These are phyloP conservation scores for Amiota mariae DNA, from an alignment of 2,888 invertebrate species.

Conservation along the genomic window DNA sequence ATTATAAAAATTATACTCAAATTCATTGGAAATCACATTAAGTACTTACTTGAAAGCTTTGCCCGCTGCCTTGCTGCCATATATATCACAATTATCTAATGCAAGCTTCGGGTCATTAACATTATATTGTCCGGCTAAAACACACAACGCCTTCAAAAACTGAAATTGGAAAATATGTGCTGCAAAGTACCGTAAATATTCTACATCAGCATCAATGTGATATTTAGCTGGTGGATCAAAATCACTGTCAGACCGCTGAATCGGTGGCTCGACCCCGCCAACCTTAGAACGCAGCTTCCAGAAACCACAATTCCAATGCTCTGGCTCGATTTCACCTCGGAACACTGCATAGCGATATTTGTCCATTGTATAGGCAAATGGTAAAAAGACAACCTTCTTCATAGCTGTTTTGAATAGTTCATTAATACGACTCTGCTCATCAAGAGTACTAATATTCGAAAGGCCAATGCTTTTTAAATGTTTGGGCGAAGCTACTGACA, in stretches of 20 bases:
- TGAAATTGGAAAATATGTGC: conserved; percentile 87
- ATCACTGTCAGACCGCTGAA: conserved; percentile 78
- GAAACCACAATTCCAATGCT: conserved; percentile 80
- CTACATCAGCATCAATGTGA: conserved; percentile 82
- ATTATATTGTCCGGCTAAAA: conserved; percentile 84
- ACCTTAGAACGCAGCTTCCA: conserved; percentile 78
- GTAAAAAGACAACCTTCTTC: conserved; percentile 81
- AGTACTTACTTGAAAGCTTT: conserved; percentile 77
- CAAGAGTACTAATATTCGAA: conserved; percentile 76
- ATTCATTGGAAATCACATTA: background rate
- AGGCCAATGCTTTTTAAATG: conserved; percentile 82
- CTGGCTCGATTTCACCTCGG: conserved; percentile 76
- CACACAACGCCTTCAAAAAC: conserved; percentile 82
- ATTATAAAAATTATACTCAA: background rate
- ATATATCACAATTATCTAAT: conserved; percentile 89
- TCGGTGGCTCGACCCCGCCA: conserved; percentile 80
- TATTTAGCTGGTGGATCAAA: conserved; percentile 86
- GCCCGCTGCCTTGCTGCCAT: conserved; percentile 86
- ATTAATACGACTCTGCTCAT: conserved; percentile 79
- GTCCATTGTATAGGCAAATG: conserved; percentile 82
- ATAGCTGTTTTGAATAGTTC: conserved; percentile 77
- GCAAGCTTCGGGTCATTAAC: conserved; percentile 78
- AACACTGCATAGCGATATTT: conserved; percentile 82
- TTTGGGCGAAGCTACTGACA: conserved; percentile 81
- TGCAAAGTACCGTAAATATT: conserved; percentile 82